Base-by-base conservation (phyloP, 2,113 vertebrate species). In the Noturus placidus region DNA sequence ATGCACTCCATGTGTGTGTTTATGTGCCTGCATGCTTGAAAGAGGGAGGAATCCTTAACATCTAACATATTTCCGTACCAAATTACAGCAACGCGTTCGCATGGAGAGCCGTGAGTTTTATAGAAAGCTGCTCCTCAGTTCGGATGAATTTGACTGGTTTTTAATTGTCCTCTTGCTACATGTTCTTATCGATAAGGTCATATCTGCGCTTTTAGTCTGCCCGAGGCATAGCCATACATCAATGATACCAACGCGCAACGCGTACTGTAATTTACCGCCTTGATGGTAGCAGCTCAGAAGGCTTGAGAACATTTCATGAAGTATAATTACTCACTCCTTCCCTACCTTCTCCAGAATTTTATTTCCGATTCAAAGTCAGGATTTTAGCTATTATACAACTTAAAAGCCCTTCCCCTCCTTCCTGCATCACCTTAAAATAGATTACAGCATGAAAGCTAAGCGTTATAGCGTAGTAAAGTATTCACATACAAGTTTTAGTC, bases 1-100 rank as follows among this genome's bases (percentile, higher is more conserved):
- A 92, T 92, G 82, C 88, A 63, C 70, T 84, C n/a, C 84, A 50
- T 14, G 9, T 35, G 74, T 30, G 78, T 67, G 57, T 25, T 25
- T 46, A 50, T 70, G 80, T 80, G 27, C 38, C 20, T 57, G 35
- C 33, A 22, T 78, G 76, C 46, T 5, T 78, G 67, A 35, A 15
- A 33, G 4, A 50, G 61, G 11, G 33, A 22, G 69, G 27, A 57
- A 57, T 59, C 33, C 20, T 42, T 65, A 52, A 52, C 19, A 10
- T 86, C 0, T 38, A 42, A 46, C 46, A 8, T 46, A 1, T 82
- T 63, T 6, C 74, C 50, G 74, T 30, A 77, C 22, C 42, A 27
- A 46, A 46, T 30, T 69, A 35, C 69, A 74, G 46, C 19, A 70
- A 1, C 61, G 38, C 72, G 9, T 85, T 87, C 6, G n/a, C 72